phyloP scores from a whole-genome alignment of 1,140 invertebrate genomes.

The Cecropterus lyciades region DNA sequence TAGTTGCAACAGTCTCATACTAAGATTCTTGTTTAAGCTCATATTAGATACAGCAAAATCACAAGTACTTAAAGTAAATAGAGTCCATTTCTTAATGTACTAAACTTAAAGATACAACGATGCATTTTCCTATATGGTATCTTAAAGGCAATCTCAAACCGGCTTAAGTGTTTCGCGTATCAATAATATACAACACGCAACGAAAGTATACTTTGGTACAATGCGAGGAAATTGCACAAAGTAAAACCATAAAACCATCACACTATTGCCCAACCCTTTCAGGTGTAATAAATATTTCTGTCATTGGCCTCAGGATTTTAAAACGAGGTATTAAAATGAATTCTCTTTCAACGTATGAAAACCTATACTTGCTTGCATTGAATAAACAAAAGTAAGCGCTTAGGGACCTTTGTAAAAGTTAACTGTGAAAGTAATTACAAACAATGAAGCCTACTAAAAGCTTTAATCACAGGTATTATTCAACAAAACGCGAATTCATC shows the following conservation, averaged over 20 bases:
- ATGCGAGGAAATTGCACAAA: slow-evolving; percentile 80
- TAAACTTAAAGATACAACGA: not conserved
- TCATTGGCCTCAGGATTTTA: slow-evolving; percentile 48
- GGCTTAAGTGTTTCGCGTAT: slow-evolving; percentile 40
- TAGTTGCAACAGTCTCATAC: slow-evolving; percentile 1
- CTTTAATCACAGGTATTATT: slow-evolving; percentile 74
- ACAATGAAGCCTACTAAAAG: slow-evolving; percentile 63
- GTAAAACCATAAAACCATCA: slow-evolving; percentile 78
- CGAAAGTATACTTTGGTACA: slow-evolving; percentile 55
- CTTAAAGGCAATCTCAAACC: slow-evolving; percentile 5
- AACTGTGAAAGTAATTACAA: slow-evolving; percentile 74
- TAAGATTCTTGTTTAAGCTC: not conserved
- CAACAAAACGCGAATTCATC: slow-evolving; percentile 48
- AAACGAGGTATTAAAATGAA: slow-evolving; percentile 2
- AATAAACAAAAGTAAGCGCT: slow-evolving; percentile 35
- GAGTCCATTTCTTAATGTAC: not conserved
- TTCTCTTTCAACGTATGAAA: slow-evolving; percentile 33
- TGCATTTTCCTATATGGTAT: slow-evolving; percentile 6
- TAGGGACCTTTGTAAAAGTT: slow-evolving; percentile 56
- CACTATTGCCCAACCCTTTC: slow-evolving; percentile 76
- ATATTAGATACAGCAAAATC: not conserved
- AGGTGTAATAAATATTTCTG: slow-evolving; percentile 78
- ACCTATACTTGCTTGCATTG: slow-evolving; percentile 31
- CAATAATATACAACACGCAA: slow-evolving; percentile 41
- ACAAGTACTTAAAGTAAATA: not conserved